phyloP scores from a whole-genome alignment of 1,140 invertebrate genomes.

The Helicoverpa zea region DNA sequence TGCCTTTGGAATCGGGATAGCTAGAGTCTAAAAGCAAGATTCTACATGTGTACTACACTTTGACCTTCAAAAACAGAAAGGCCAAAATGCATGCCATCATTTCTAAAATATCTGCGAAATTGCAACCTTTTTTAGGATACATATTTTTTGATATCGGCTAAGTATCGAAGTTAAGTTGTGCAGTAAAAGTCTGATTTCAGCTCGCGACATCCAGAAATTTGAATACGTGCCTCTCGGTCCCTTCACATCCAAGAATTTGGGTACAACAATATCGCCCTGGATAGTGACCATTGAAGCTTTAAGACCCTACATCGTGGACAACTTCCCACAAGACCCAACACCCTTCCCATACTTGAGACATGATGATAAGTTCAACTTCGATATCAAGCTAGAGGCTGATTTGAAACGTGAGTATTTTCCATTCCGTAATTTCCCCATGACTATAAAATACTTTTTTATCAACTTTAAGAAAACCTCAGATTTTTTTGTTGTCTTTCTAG shows the following conservation, averaged over 20 bases:
- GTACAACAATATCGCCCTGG: constrained; percentile 99
- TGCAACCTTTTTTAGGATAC: too few species aligned
- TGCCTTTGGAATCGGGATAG: too few species aligned
- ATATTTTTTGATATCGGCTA: too few species aligned
- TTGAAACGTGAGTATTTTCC: constrained; percentile 91
- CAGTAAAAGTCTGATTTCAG: constrained; percentile 81
- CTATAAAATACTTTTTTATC: too few species aligned
- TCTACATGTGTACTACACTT: too few species aligned
- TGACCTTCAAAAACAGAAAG: too few species aligned
- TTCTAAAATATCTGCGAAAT: not conserved
- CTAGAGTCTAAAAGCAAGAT: too few species aligned
- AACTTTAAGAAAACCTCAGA: too few species aligned
- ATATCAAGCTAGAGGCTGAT: constrained; percentile 97
- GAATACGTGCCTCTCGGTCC: constrained; percentile 99
- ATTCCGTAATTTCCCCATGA: not conserved
- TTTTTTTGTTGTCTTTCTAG: too few species aligned
- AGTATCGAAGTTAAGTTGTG: too few species aligned
- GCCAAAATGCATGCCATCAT: too few species aligned
- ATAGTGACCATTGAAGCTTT: constrained; percentile 98
- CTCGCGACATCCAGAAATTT: constrained; percentile 99
- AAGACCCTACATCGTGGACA: constrained; percentile 94
- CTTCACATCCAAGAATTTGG: constrained; percentile 98
- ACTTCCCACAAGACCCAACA: constrained; percentile 93
- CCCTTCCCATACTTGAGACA: constrained; percentile 97
- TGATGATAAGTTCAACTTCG: constrained; percentile 95